These are phyloP conservation scores for Diadema setosum DNA, from an alignment of 35 echinoderm and acorn worm genomes.

Conservation along the genomic window DNA sequence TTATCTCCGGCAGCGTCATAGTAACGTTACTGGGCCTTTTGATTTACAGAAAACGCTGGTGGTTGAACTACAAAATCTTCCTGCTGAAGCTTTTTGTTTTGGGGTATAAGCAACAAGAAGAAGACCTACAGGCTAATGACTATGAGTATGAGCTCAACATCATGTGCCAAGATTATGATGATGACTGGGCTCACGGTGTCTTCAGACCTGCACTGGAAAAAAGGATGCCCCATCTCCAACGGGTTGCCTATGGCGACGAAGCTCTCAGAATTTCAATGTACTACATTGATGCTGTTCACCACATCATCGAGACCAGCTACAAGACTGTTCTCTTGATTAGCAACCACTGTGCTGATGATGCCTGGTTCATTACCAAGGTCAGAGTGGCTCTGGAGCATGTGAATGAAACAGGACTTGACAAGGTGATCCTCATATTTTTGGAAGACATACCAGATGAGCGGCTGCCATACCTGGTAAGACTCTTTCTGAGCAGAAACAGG, in stretches of 20 bases:
- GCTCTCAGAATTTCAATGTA: background rate
- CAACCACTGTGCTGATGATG: background rate
- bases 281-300: background rate
- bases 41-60: background rate
- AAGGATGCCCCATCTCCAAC: background rate
- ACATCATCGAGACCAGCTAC: background rate
- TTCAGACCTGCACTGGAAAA: background rate
- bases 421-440: background rate
- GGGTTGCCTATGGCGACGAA: background rate
- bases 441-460: background rate
- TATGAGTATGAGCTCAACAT: background rate
- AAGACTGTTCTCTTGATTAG: background rate
- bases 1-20: background rate
- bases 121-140: background rate
- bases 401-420: background rate
- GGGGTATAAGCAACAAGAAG: background rate
- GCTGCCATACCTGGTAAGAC: background rate
- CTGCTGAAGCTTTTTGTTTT: background rate
- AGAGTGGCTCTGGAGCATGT: background rate
- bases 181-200: background rate
- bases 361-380: background rate
- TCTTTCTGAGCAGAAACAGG: background rate
- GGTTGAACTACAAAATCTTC: background rate
- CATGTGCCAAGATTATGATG: background rate
- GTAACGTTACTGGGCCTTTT: background rate